Base-by-base conservation (phyloP, 2,113 vertebrate species). In the Aspidoscelis tigris region DNA sequence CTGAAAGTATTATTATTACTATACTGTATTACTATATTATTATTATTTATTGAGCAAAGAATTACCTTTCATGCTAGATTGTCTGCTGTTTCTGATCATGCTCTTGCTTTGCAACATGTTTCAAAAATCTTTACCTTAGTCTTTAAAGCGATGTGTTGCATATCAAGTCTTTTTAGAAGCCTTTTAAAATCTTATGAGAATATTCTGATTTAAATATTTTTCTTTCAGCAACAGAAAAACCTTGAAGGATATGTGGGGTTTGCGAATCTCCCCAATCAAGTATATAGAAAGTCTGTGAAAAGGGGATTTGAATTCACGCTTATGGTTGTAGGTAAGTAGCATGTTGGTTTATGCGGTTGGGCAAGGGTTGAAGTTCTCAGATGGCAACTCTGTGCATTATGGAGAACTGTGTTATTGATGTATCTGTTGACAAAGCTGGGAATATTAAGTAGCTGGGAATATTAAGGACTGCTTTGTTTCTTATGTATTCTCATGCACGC, bases 191-290 rank as follows among this genome's bases (percentile, higher is more conserved):
- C 12, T 2, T 65, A 33, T 12, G 43, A 84, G 50, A 78, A 39
- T 64, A 24, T 41, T 65, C 24, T 78, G 26, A 80, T 5, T 78
- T 76, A 86, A 14, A 18, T 79, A 8, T 43, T 21, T 82, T 73
- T 95, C 80, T 92, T 91, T 86, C 93, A 99, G 98, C 98, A 99
- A 97, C 98, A 98, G 96, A 99, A 99, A 95, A 99, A 98, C 94
- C 97, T 99, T 95, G 99, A 99, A 96, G 98, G 98, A 96, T 99
- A 99, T 90, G 99, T 99, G 93, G 99, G 99, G 92, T 99, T 99
- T 96, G 98, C 98, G 89, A 99, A 98, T 96, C 98, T 99, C 84
- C 99, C 99, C 75, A 99, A 99, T 95, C 99, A 99, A 97, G 98
- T 99, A 79, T 99, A 99, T 94, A 97, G 99, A 89, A 99, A 99